phyloP scores from a whole-genome alignment of 2,113 vertebrate genomes.

The Xenus cinereus region DNA sequence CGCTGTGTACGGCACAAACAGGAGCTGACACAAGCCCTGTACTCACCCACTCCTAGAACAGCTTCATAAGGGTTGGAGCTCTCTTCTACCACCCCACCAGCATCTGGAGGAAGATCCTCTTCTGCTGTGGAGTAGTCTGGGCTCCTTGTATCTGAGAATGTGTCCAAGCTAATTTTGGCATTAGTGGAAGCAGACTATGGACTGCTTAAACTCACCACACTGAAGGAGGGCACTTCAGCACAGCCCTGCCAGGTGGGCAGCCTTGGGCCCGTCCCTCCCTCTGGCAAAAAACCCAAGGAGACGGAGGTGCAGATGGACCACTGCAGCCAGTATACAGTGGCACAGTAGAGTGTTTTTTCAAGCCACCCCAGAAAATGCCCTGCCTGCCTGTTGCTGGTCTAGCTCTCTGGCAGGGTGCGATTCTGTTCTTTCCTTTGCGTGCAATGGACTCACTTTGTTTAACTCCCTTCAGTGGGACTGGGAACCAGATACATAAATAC shows the following conservation, averaged over 20 bases:
- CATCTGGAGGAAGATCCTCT: not conserved
- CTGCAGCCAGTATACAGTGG: not conserved
- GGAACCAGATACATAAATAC: not conserved
- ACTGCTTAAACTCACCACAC: not conserved
- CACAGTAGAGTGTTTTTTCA: not conserved
- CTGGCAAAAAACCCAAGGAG: not conserved
- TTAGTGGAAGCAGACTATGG: not conserved
- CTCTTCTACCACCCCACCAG: not conserved
- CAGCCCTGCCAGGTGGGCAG: not conserved
- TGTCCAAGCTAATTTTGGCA: not conserved
- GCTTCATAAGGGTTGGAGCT: not conserved
- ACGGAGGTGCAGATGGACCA: not conserved
- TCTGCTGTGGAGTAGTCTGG: not conserved
- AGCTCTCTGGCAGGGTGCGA: fast-evolving
- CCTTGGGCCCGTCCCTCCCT: not conserved
- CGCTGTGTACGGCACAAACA: not conserved
- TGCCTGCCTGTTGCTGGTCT: not conserved
- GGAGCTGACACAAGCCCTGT: not conserved
- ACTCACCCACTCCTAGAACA: not conserved
- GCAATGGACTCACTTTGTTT: not conserved
- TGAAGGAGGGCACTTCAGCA: not conserved
- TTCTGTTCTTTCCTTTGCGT: not conserved
- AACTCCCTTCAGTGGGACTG: not conserved
- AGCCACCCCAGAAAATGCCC: not conserved
- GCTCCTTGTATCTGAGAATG: not conserved